Percentiles rank a stretch among this genome's conserved stretches.
Conservation (phyloP, 2,113 vertebrate genomes). For the Psephotus haematonotus region DNA sequence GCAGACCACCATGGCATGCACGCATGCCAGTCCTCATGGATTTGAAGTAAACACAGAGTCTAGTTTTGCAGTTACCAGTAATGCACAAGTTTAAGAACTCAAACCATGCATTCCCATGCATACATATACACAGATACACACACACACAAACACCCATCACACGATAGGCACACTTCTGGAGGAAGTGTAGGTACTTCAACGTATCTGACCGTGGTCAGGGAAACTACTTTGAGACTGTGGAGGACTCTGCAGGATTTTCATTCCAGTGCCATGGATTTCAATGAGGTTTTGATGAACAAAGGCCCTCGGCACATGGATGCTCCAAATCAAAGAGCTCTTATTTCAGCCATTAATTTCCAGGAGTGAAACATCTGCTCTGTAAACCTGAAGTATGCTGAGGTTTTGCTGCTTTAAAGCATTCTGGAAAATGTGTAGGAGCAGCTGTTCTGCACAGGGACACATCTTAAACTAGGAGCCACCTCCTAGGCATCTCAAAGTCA, state of each 20-base stretch:
- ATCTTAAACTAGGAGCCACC: not conserved
- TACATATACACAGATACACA: not conserved
- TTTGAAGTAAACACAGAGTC: not conserved
- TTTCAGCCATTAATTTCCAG: not conserved
- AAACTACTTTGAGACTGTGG: slow-evolving; percentile 21
- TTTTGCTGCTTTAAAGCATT: not conserved
- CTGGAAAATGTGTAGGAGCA: not conserved
- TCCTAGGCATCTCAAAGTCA: slow-evolving; percentile 42
- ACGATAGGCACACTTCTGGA: not conserved
- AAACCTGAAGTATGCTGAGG: accelerated
- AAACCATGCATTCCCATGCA: slow-evolving; percentile 61
- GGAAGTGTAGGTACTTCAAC: not conserved
- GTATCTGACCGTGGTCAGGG: not conserved
- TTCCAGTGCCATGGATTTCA: not conserved
- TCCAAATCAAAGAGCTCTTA: not conserved
- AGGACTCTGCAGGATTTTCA: not conserved
- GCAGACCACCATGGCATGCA: not conserved
- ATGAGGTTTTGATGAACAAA: not conserved
- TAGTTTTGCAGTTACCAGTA: not conserved
- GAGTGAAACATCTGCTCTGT: not conserved
- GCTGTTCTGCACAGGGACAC: not conserved
- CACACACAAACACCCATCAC: not conserved
- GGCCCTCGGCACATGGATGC: accelerated
- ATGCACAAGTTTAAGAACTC: not conserved
- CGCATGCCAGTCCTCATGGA: not conserved